Conservation (phyloP, 2,888 invertebrate species). For the Watsonalla cultraria region DNA sequence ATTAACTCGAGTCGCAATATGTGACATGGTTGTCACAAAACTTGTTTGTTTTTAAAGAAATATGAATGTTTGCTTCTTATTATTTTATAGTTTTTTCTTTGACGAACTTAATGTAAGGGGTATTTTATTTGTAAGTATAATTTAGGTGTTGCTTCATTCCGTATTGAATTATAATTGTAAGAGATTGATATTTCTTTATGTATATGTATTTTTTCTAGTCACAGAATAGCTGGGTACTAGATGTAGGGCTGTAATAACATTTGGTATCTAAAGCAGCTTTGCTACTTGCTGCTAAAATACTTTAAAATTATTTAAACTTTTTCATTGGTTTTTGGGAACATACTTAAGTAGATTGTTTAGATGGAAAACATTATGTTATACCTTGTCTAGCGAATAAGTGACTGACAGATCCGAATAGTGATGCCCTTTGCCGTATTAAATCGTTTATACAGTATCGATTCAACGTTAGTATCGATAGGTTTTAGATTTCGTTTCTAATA, state of each 20-base stretch:
- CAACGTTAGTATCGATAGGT: no score
- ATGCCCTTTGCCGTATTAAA: no score
- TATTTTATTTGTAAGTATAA: conserved; percentile 33
- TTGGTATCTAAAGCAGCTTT: background rate
- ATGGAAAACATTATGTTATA: background rate
- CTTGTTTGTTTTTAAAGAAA: no score
- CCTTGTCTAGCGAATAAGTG: no score
- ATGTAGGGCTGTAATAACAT: conserved; percentile 24
- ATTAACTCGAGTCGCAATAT: no score
- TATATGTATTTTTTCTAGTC: conserved; percentile 60
- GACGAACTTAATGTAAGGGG: conserved; percentile 18
- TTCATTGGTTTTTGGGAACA: conserved; percentile 36
- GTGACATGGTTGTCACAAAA: no score
- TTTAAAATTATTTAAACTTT: background rate
- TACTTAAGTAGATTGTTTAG: conserved; percentile 18
- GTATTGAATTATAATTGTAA: conserved; percentile 24
- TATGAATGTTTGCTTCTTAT: background rate
- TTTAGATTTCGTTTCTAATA: no score
- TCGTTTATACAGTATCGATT: no score
- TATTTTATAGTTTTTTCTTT: background rate
- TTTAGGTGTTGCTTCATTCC: conserved; percentile 33
- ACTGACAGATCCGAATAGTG: no score
- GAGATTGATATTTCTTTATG: conserved; percentile 25
- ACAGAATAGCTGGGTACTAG: conserved; percentile 63
- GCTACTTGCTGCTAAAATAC: background rate